Conservation (phyloP, 2,888 invertebrate species). For the Dione vanillae region DNA sequence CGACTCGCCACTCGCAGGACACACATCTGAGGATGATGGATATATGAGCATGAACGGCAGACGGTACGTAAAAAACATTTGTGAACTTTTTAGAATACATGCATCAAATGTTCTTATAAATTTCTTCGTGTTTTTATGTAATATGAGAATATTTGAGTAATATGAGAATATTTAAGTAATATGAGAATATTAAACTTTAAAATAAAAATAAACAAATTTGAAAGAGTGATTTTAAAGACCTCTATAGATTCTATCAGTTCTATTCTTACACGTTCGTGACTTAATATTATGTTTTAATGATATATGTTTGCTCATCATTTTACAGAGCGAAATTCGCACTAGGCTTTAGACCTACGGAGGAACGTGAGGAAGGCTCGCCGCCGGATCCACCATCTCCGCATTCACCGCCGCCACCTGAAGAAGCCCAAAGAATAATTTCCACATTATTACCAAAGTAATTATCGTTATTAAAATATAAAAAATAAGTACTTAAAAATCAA, state of each 20-base stretch:
- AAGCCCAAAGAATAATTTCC: slow-evolving; percentile 90
- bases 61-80: slow-evolving; percentile 71
- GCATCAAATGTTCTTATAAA: neutral
- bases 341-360: slow-evolving; percentile 87
- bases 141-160: too few species aligned
- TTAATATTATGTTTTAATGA: neutral
- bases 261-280: neutral
- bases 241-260: too few species aligned
- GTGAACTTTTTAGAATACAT: neutral
- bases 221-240: too few species aligned
- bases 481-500: neutral
- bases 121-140: neutral
- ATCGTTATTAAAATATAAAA: neutral
- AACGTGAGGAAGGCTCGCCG: slow-evolving; percentile 76
- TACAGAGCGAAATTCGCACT: slow-evolving; percentile 88
- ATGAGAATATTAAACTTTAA: too few species aligned
- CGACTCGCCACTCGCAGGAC: slow-evolving; percentile 91
- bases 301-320: too few species aligned
- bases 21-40: slow-evolving; percentile 95
- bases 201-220: too few species aligned
- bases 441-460: slow-evolving; percentile 89
- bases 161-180: too few species aligned
- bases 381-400: slow-evolving; percentile 84
- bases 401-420: slow-evolving; percentile 90
- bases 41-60: slow-evolving; percentile 97